Evolutionary conservation across 2,888 invertebrate genomes (phyloP), one percentile per base, ranked within the genome.

Genomic region (Ormyrus thymus): DNA sequence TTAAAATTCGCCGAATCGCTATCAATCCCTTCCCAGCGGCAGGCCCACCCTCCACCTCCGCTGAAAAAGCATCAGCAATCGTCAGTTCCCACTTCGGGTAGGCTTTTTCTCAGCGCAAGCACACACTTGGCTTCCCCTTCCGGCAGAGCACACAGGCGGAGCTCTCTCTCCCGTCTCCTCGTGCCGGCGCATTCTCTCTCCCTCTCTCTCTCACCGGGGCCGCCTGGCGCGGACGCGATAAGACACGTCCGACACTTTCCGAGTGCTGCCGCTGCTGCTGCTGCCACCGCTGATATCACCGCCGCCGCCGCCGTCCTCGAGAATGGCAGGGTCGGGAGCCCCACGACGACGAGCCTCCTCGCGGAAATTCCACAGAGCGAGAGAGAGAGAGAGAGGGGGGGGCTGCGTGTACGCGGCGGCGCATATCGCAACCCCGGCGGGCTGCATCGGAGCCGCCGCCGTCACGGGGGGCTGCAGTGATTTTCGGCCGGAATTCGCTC

Each of bases 221-320:
- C 87, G 89, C 86, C 89, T 89, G 89, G 88, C 85, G 86, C 87
- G 86, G 84, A 85, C 85, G 87, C 88, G 89, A 89, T 89, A 89
- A 89, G 89, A 87, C 89, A 89, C 89, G 89, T 89, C 88, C 88
- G 85, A 89, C 88, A 87, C 89, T 88, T 88, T 85, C 87, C 87
- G 81, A 83, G 85, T 86, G 78, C 15, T n/a, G 85, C 83, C 4
- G 86, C 85, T 70, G 59, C 61, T 85, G 29, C 86, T 87, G 88
- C 86, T 87, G 29, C 29, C 85, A 81, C 85, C 83, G 86, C 89
- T 89, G 89, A 89, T 89, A 89, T 86, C 86, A 86, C 86, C 85
- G 85, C 84, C 83, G 81, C 82, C 74, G 48, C 5, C 48, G 68
- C n/a, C 64, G 43, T 45, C 51, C 46, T 50, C 56, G 56, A 29